These are phyloP conservation scores for Diploptera punctata DNA, from an alignment of 2,888 invertebrate genomes.

Conservation along the genomic window DNA sequence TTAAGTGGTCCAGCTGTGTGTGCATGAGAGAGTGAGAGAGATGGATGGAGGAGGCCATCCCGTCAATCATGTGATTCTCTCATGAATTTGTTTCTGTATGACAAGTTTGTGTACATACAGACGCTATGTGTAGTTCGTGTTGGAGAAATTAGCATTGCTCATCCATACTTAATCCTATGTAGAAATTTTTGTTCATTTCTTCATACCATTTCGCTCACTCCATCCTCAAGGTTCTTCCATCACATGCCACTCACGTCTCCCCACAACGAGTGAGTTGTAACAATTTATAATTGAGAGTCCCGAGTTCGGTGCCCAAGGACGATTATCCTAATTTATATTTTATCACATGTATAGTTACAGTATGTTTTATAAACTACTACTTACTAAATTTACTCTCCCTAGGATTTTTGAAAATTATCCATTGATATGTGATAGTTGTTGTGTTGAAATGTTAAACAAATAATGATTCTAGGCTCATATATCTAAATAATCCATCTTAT, in stretches of 20 bases:
- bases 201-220: neutral
- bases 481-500: no score
- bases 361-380: no score
- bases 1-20: neutral
- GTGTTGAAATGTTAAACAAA: no score
- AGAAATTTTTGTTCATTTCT: neutral
- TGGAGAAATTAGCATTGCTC: neutral
- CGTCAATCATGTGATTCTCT: neutral
- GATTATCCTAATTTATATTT: neutral
- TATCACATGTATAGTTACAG: no score
- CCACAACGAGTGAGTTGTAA: neutral
- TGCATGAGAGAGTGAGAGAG: neutral
- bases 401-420: no score
- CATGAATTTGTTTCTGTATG: neutral
- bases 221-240: neutral
- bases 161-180: no score
- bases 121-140: neutral
- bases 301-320: constrained; percentile 2
- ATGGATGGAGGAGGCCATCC: neutral
- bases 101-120: neutral
- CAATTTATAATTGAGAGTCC: constrained; percentile 4
- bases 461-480: no score
- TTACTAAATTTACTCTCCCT: no score
- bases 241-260: neutral
- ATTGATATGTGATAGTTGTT: no score